These are phyloP conservation scores for Chlamydotis undulata DNA, from an alignment of 2,113 vertebrate genomes.

Conservation along the genomic window DNA sequence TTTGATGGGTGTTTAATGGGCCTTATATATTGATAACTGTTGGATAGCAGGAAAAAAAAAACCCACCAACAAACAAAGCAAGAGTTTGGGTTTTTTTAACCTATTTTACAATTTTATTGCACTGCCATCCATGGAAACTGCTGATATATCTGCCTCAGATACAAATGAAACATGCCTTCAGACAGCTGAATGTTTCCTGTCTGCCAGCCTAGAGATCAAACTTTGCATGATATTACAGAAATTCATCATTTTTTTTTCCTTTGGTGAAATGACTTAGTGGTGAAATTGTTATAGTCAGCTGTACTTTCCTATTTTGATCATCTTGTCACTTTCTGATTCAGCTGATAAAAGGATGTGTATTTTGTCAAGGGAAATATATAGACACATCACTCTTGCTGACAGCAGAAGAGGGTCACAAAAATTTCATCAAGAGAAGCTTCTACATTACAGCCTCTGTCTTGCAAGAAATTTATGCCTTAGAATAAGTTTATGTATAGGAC, in stretches of 20 bases:
- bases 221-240: conserved; percentile 64
- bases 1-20: neutral
- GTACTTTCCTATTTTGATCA: conserved; percentile 63
- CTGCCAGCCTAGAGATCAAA: conserved; percentile 51
- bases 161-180: conserved; percentile 51
- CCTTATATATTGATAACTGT: neutral
- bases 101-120: conserved; percentile 32
- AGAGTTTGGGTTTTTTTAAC: neutral
- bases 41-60: neutral
- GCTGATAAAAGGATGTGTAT: conserved; percentile 57
- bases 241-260: conserved; percentile 61
- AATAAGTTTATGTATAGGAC: neutral
- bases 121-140: neutral
- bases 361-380: conserved; percentile 60
- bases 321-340: conserved; percentile 60
- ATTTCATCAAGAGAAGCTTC: conserved; percentile 58
- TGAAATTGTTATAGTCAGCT: conserved; percentile 62
- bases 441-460: neutral
- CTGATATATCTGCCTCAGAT: conserved; percentile 25
- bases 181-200: conserved; percentile 51
- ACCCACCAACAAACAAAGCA: neutral
- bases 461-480: neutral
- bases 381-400: conserved; percentile 50
- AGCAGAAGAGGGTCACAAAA: conserved; percentile 56
- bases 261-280: conserved; percentile 29